phyloP scores from a whole-genome alignment of 2,797 vertebrate species.

The Paratrypauchen microcephalus region DNA sequence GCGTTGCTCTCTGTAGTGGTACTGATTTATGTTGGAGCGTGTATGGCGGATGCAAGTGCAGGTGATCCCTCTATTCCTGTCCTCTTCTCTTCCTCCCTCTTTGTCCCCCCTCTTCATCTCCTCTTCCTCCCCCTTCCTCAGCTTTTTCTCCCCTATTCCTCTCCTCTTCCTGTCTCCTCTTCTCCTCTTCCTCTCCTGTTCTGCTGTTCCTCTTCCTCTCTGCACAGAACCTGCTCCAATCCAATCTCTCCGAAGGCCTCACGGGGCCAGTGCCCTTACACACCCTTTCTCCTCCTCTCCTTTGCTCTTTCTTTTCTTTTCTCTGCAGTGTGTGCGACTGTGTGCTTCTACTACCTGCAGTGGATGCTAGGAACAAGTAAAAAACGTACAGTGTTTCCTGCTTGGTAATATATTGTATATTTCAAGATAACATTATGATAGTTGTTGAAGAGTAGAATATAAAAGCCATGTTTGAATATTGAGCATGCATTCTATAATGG shows the following conservation, averaged over 20 bases:
- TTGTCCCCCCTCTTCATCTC: too few species aligned
- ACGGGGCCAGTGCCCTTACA: constrained; percentile 41
- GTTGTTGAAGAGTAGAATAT: too few species aligned
- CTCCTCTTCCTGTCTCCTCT: too few species aligned
- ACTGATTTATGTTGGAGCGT: constrained; percentile 52
- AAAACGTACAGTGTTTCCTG: constrained; percentile 26
- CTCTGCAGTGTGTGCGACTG: constrained; percentile 70
- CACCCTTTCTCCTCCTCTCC: constrained; percentile 50
- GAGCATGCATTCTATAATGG: too few species aligned
- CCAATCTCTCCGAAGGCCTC: constrained; percentile 47
- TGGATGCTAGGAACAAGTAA: constrained; percentile 56
- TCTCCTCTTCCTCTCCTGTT: too few species aligned
- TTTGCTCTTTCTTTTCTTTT: constrained; percentile 22
- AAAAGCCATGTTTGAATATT: too few species aligned
- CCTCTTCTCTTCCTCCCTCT: too few species aligned
- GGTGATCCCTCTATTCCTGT: constrained; percentile 51
- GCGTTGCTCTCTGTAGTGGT: not conserved
- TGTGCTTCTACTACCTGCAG: constrained; percentile 75
- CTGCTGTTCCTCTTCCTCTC: constrained; percentile 23
- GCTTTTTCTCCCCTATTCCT: too few species aligned
- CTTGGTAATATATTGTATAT: too few species aligned
- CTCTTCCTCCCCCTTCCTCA: too few species aligned
- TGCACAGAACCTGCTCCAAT: constrained; percentile 50
- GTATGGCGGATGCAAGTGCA: constrained; percentile 64
- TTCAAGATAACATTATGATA: too few species aligned